Base-by-base conservation (phyloP, 2,888 invertebrate genomes). In the Ophonus ardosiacus region DNA sequence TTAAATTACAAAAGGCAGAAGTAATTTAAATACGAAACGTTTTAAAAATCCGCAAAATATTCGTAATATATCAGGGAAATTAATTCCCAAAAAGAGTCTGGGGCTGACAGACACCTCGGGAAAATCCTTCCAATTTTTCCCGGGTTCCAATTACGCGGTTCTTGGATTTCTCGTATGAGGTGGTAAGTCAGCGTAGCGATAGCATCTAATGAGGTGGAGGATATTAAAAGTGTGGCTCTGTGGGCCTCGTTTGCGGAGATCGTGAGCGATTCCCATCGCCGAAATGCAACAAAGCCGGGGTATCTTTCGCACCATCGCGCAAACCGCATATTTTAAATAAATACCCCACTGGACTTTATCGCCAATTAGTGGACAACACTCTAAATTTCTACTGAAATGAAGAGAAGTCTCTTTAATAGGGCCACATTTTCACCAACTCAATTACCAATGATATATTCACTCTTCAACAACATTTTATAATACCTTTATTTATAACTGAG, bases 11-110 rank as follows among this genome's bases (percentile, higher is more conserved):
- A 84, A 84, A 84, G 84, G 84, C 59, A 82, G 43, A 76, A 63
- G 78, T 84, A 78, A 78, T 78, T 84, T 51, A 84, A 84, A 84
- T 78, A 84, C 78, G 84, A 84, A 84, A 84, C 84, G 84, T 78
- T 84, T 84, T 78, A 65, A 84, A 84, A 84, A 84, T 76, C 51
- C 51, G 65, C 65, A 43, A 63, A 80, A 78, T 84, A 84, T 78
- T 84, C 51, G 65, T 78, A 31, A 78, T 84, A 84, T 84, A 84
- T 78, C 63, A 84, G 63, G n/a, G 61, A 78, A 81, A 81, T 81
- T 68, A 81, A 81, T 81, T 81, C 81, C 18, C 43, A 31, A 65
- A 80, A 65, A 63, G 38, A 31, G 68, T 71, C 81, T 51, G 68
- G 6, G 7, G 1, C 57, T 56, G 81, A 57, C 31, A 31, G 31